Evolutionary conservation across 2,888 invertebrate species (phyloP), one percentile per base, ranked within the genome.

Genomic region (Achlya flavicornis): DNA sequence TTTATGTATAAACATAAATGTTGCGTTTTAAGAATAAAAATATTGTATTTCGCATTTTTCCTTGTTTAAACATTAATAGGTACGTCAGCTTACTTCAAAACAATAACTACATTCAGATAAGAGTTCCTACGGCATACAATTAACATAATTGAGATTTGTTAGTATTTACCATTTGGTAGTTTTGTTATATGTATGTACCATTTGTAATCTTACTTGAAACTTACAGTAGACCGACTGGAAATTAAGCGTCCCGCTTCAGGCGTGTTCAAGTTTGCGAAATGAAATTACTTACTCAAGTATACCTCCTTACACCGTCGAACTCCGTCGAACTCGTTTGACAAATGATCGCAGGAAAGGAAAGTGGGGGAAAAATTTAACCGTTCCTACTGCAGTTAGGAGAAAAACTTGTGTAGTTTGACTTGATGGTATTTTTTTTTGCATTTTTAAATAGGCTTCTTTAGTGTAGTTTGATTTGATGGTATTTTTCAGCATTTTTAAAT

Each of bases 181-280:
- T n/a, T n/a, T n/a, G n/a, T n/a, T n/a, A n/a, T n/a, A n/a, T n/a
- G n/a, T 48, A 7, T 14, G 35, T 35, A 35, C 35, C 35, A 35
- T 0, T 35, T 14, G 4, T n/a, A 48, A 48, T 48, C 48, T 48
- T 7, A 8, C 48, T 48, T 8, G 48, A 48, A 48, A 48, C 43
- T 43, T 48, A 46, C 48, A 8, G 43, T 12, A 48, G 16, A 16
- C 48, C 16, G 7, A 3, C 48, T 43, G 48, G 16, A 14, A 48
- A 14, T 48, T 16, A 7, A 16, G 8, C 48, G 48, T 4, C n/a
- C 14, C n/a, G 35, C 41, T 58, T 14, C 35, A 10, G 11, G n/a
- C 58, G 38, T 48, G 16, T 48, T 35, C 41, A 14, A 41, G 59
- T 59, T 59, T 41, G 59, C 59, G 38, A 59, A 59, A 41, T 59